Percentiles rank a stretch among this genome's conserved stretches.
phyloP scores from a whole-genome alignment of 2,797 vertebrate species.

The Sebastes aleutianus region DNA sequence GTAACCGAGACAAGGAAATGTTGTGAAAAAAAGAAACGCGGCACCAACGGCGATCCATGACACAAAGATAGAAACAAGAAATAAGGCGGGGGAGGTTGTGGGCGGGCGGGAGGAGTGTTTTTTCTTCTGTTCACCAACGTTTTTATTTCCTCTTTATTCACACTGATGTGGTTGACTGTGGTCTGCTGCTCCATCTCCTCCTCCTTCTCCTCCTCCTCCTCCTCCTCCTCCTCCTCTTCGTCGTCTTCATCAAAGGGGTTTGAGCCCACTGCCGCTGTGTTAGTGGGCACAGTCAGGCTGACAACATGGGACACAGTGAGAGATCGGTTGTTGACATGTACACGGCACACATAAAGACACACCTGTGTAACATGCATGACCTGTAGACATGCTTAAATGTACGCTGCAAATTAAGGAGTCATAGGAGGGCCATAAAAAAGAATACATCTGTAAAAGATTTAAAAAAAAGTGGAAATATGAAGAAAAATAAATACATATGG shows the following conservation, averaged over 20 bases:
- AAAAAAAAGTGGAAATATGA: no score
- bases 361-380: not conserved
- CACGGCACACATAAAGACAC: conserved; percentile 49
- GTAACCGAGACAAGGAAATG: conserved; percentile 21
- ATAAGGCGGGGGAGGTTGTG: conserved; percentile 9
- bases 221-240: conserved; percentile 85
- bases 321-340: conserved; percentile 69
- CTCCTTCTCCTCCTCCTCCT: conserved; percentile 78
- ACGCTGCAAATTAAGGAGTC: no score
- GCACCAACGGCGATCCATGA: conserved; percentile 12
- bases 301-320: conserved; percentile 88
- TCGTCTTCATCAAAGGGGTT: conserved; percentile 98
- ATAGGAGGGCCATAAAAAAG: no score
- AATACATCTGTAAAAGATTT: no score
- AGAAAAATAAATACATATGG: no score
- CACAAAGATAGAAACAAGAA: conserved; percentile 33
- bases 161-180: conserved; percentile 86
- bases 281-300: conserved; percentile 89
- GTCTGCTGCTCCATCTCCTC: conserved; percentile 71
- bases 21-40: not conserved
- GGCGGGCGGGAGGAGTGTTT: conserved; percentile 5
- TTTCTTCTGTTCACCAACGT: conserved; percentile 93
- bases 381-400: not conserved
- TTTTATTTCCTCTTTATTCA: conserved; percentile 95
- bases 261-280: conserved; percentile 86